Evolutionary conservation across 2,888 invertebrate genomes (phyloP).

Genomic region (Erynnis tages): DNA sequence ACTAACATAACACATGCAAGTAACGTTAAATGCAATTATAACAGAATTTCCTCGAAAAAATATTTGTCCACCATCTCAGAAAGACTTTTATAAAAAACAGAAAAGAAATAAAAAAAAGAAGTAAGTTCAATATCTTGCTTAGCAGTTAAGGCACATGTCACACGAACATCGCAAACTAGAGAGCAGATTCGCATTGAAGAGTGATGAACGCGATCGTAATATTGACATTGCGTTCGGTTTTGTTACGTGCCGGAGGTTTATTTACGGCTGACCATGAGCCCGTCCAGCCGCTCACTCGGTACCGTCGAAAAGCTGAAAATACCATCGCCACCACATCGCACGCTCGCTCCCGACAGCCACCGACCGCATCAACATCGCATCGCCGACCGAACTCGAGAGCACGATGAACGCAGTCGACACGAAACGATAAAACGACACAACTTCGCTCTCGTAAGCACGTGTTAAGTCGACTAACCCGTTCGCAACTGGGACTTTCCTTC

Average conservation of each 20-base stretch:
- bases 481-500: conserved; percentile 21
- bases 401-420: not conserved
- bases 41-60: no score
- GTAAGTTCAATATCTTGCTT: not conserved
- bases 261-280: conserved; percentile 69
- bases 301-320: conserved; percentile 47
- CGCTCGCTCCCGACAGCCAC: not conserved
- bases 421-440: not conserved
- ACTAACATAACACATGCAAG: no score
- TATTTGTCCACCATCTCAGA: no score
- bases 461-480: conserved; percentile 22
- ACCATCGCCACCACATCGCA: conserved; percentile 37
- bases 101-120: not conserved
- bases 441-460: conserved; percentile 8
- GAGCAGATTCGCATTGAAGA: conserved; percentile 3
- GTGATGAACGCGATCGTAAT: conserved; percentile 35
- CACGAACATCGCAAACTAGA: not conserved
- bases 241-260: conserved; percentile 50
- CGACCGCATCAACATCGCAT: conserved; percentile 3
- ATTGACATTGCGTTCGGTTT: conserved; percentile 60
- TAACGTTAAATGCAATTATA: no score
- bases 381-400: not conserved
- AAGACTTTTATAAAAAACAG: no score
- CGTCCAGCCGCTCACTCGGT: conserved; percentile 56
- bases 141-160: not conserved